Base-by-base conservation (phyloP, 1,140 invertebrate species). In the Tachypleus tridentatus region DNA sequence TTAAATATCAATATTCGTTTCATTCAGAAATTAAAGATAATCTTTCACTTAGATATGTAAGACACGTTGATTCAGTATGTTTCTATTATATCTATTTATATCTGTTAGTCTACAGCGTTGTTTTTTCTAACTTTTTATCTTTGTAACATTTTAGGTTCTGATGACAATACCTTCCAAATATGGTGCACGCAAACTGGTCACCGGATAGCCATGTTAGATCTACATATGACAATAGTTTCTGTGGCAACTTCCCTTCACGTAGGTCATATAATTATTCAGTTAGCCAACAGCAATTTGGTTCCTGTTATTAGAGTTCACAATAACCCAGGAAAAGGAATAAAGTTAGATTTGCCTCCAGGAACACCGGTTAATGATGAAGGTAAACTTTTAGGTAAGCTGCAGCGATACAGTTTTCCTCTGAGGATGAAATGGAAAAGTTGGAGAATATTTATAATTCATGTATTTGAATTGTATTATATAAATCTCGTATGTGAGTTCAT, bases 161-260 rank as follows among this genome's bases (percentile, higher is more conserved):
- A 91, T 70, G 89, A 92, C 73, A 86, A 86, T 67, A 85, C 85
- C 3, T 82, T 90, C 3, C 82, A 87, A 49, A 85, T 91, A 3
- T 91, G 89, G 88, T 67, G 67, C 57, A 65, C 60, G 7, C 59
- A 59, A 54, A 72, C 50, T 50, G 72, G 72, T 6, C 61, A 67
- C 3, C 63, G 69, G 47, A 47, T 73, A 6, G 68, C 67, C 6
- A 57, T 72, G 10, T 48, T 73, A 10, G 72, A 73, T 11, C 60
- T 73, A n/a, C 72, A 73, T 57, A 65, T 70, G 50, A 65, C 68
- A 5, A 64, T 72, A 9, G 51, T 66, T 0, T 58, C 59, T 9
- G 61, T 73, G 11, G 66, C 64, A 8, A 59, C 63, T n/a, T 67
- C 70, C 51, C 60, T 73, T 4, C 70, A 69, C 59, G 54, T 72